Evolutionary conservation across 1,140 invertebrate genomes (phyloP), one percentile per base, ranked within the genome.

Genomic region (Physella acuta): DNA sequence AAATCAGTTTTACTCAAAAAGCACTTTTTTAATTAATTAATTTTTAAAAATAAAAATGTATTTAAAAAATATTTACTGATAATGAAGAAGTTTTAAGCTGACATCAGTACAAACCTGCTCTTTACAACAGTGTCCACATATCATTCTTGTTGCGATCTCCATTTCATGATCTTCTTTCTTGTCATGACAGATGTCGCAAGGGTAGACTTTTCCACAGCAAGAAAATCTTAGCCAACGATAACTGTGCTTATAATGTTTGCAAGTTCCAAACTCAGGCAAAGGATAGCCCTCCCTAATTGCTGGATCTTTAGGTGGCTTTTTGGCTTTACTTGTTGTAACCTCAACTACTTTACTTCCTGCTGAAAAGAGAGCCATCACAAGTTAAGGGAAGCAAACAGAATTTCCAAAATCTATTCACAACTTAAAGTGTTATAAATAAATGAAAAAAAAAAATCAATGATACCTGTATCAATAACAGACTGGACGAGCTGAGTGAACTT

Each of bases 191-290:
- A 83, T 28, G 72, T 86, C 85, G 76, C 85, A 86, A 16, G 85
- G 85, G 68, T 85, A 86, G 5, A 76, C 71, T 73, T 84, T 83
- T 30, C 85, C 85, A 79, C 85, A 86, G 58, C 85, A 86, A 20
- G 85, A 85, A 75, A 86, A 86, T 64, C 82, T 80, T 8, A 86
- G 77, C 85, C 85, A 86, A 26, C 85, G 74, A 71, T 76, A 85
- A 73, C 85, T 86, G 61, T 85, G 85, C 78, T 85, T 86, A 76
- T 84, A 86, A 73, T 86, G 85, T 67, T 80, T 81, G 70, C 85
- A 86, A 17, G 84, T 77, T 31, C 85, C 85, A 70, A 79, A 78
- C 26, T 78, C 72, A 33, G 85, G 85, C 34, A 86, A 74, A 8
- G 84, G 82, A 56, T 79, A 76, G 11, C 85, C 85, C 62, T 81